These are phyloP conservation scores for Ephydatia muelleri DNA, from an alignment of 37 sponge, comb jelly and placozoan species.

Conservation along the genomic window DNA sequence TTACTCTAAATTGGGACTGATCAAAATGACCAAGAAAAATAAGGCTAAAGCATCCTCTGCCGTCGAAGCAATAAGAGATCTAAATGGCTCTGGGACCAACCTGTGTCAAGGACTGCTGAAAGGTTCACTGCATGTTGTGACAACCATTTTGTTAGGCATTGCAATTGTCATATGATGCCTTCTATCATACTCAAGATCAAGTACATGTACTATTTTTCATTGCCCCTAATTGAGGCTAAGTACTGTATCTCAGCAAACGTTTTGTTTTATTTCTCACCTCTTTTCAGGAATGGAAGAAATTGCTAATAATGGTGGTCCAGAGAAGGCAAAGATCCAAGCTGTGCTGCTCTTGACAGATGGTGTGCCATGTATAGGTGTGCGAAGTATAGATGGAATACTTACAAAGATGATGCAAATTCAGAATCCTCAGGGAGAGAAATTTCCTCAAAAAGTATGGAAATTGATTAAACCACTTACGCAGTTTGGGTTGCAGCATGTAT, in stretches of 20 bases:
- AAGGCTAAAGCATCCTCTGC: conserved; percentile 51
- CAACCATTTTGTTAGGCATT: no score
- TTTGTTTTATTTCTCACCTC: no score
- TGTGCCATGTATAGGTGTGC: conserved; percentile 72
- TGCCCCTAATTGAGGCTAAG: neutral
- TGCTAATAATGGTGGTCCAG: conserved; percentile 15
- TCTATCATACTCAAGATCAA: neutral
- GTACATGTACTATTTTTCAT: neutral
- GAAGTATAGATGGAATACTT: conserved; percentile 54
- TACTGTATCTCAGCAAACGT: no score
- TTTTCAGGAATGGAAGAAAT: conserved; percentile 69
- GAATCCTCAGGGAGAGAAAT: conserved; percentile 6
- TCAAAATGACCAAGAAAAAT: conserved; percentile 59
- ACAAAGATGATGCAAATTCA: conserved; percentile 66
- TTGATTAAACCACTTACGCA: no score
- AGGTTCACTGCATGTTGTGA: conserved; percentile 37
- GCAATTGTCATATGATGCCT: no score
- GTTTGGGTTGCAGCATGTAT: neutral
- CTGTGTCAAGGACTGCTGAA: conserved; percentile 84
- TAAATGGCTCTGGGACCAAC: conserved; percentile 71
- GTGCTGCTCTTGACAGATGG: conserved; percentile 93
- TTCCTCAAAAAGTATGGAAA: neutral
- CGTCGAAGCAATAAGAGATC: conserved; percentile 53
- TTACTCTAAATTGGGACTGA: conserved; percentile 58
- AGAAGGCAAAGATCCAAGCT: conserved; percentile 78